Base-by-base conservation (phyloP, 2,888 invertebrate genomes). In the Leptopilina myrica region DNA sequence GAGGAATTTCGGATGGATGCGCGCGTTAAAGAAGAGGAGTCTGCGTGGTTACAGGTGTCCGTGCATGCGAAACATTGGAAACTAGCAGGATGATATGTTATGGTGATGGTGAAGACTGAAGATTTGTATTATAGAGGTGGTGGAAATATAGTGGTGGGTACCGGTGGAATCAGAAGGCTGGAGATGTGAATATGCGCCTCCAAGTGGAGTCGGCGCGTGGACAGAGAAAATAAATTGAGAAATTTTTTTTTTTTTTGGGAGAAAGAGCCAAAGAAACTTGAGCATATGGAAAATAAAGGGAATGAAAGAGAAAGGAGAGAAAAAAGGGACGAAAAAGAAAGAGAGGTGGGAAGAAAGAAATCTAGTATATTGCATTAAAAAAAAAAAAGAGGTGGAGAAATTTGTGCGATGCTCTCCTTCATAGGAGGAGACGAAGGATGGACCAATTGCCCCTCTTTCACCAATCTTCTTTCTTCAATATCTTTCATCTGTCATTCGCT, bases 11-110 rank as follows among this genome's bases (percentile, higher is more conserved):
- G 49, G 11, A 49, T 49, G 49, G 3, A 49, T 80, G 77, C 76
- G 81, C 85, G 81, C 73, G 73, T 53, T 73, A 82, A 49, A 76
- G 84, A 85, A 85, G 87, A 85, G 86, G 86, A 87, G 88, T 86
- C 86, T 87, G 59, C 85, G 87, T 86, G 88, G 87, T 90, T 89
- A 90, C 90, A 91, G 90, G 90, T 91, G 90, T 90, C 88, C 87
- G 88, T 87, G 86, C 80, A 78, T 77, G 80, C 80, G 79, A 80
- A 78, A 82, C 81, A 65, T 79, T 80, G 79, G 76, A 77, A 81
- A 76, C 75, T 79, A 76, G 79, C 76, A 77, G 76, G 79, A 64
- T 79, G 78, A 81, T 82, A 64, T 64, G 56, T 49, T 49, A 62
- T 66, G 75, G 15, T 69, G 77, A 82, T 81, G 79, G 80, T 82